phyloP scores from a whole-genome alignment of 2,888 invertebrate genomes.

The Clistopyga incitator region DNA sequence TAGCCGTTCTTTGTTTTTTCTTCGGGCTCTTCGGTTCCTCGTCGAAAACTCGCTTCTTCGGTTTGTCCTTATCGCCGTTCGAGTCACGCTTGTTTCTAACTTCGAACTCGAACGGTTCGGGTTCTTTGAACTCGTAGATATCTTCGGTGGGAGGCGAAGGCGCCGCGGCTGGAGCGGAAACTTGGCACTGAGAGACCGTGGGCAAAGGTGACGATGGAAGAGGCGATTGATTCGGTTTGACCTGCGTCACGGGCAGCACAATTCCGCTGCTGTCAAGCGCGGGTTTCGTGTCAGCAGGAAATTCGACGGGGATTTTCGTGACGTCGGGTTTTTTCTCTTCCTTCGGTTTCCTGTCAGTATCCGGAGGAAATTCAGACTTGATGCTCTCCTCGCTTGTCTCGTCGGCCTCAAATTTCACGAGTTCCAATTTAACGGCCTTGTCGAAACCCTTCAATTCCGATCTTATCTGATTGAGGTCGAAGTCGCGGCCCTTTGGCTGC shows the following conservation, averaged over 20 bases:
- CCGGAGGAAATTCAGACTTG: slow-evolving; percentile 78
- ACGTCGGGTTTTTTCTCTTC: slow-evolving; percentile 78
- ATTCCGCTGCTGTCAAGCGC: slow-evolving; percentile 41
- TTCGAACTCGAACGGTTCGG: slow-evolving; percentile 94
- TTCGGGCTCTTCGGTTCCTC: slow-evolving; percentile 82
- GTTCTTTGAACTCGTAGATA: slow-evolving; percentile 95
- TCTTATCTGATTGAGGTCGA: slow-evolving; percentile 93
- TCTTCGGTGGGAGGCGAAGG: slow-evolving; percentile 84
- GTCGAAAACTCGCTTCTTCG: slow-evolving; percentile 81
- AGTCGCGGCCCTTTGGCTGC: slow-evolving; percentile 89
- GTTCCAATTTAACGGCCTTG: slow-evolving; percentile 86
- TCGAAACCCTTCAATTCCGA: slow-evolving; percentile 93
- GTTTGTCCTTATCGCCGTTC: slow-evolving; percentile 78
- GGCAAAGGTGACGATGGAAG: slow-evolving; percentile 34
- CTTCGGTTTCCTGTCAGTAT: slow-evolving; percentile 75
- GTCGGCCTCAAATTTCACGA: slow-evolving; percentile 83
- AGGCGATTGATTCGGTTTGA: slow-evolving; percentile 59
- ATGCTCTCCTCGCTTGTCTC: slow-evolving; percentile 85
- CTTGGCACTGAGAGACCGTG: slow-evolving; percentile 34
- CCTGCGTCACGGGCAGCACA: slow-evolving; percentile 58
- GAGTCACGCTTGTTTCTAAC: slow-evolving; percentile 84
- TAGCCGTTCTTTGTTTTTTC: slow-evolving; percentile 79
- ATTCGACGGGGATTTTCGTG: slow-evolving; percentile 75
- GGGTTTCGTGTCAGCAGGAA: slow-evolving; percentile 56
- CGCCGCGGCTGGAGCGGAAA: background rate